Evolutionary conservation across 2,113 vertebrate species (phyloP).

Genomic region (Lophura nycthemera): DNA sequence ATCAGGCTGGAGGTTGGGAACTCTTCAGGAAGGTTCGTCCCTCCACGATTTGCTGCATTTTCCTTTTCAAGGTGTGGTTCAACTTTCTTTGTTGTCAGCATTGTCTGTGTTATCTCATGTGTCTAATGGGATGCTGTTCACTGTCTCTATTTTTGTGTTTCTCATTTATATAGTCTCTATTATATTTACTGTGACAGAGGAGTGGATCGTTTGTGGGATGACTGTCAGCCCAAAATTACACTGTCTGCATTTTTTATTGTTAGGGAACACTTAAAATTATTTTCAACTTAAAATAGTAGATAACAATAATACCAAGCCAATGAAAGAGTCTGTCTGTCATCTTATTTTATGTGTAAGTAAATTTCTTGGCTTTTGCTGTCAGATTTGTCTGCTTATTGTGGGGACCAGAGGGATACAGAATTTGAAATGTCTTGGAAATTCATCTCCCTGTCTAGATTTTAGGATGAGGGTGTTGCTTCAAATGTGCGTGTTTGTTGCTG

Average conservation of each 20-base stretch:
- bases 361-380: not conserved
- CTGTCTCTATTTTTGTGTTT: not conserved
- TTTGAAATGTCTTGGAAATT: not conserved
- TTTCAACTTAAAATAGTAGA: not conserved
- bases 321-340: not conserved
- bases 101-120: not conserved
- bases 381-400: not conserved
- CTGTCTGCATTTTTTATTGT: not conserved
- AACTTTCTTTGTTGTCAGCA: not conserved
- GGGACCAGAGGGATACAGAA: not conserved
- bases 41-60: not conserved
- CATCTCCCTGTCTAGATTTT: not conserved
- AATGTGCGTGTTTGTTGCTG: fast-evolving
- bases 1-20: not conserved
- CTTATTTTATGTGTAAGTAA: not conserved
- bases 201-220: not conserved
- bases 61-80: not conserved
- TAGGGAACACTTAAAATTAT: not conserved
- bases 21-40: not conserved
- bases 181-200: not conserved
- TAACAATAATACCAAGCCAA: not conserved
- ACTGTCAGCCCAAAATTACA: not conserved
- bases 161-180: not conserved
- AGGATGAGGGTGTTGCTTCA: not conserved
- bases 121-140: not conserved